These are phyloP conservation scores for Craniophora ligustri DNA, from an alignment of 2,888 invertebrate species.

Conservation along the genomic window DNA sequence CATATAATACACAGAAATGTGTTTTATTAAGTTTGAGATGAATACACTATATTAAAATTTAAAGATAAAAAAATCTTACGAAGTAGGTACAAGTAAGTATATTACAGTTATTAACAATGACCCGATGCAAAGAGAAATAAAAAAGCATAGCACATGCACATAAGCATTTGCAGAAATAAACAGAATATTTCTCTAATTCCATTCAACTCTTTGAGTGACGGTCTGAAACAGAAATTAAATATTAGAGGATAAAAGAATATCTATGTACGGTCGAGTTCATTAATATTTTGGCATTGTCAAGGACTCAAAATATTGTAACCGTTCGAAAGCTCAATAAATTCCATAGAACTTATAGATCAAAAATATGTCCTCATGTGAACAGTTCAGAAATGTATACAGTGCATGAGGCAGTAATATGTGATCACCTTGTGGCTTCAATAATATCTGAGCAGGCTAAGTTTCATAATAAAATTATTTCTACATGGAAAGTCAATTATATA, in stretches of 20 bases:
- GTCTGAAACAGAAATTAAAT: conserved; percentile 33
- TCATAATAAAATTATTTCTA: no score
- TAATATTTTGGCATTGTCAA: no score
- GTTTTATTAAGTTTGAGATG: conserved; percentile 32
- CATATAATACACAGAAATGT: conserved; percentile 38
- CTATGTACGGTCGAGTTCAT: no score
- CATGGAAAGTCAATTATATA: no score
- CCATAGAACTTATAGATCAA: no score
- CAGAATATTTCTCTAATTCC: background rate
- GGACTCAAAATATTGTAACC: no score
- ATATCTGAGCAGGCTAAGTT: no score
- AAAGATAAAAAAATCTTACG: conserved; percentile 11
- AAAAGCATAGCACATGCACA: background rate
- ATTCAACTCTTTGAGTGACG: conserved; percentile 23
- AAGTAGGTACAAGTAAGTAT: conserved; percentile 5
- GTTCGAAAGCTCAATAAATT: no score
- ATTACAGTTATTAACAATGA: conserved; percentile 24
- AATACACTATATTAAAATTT: conserved; percentile 20
- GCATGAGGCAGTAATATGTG: no score
- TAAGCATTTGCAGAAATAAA: conserved; percentile 9
- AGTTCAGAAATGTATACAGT: no score
- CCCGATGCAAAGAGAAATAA: conserved; percentile 4
- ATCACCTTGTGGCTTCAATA: no score
- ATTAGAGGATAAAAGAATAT: conserved; percentile 1
- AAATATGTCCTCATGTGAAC: no score